Percentiles rank a stretch among this genome's conserved stretches.
phyloP scores from a whole-genome alignment of 2,113 vertebrate genomes.

The Columbina picui region DNA sequence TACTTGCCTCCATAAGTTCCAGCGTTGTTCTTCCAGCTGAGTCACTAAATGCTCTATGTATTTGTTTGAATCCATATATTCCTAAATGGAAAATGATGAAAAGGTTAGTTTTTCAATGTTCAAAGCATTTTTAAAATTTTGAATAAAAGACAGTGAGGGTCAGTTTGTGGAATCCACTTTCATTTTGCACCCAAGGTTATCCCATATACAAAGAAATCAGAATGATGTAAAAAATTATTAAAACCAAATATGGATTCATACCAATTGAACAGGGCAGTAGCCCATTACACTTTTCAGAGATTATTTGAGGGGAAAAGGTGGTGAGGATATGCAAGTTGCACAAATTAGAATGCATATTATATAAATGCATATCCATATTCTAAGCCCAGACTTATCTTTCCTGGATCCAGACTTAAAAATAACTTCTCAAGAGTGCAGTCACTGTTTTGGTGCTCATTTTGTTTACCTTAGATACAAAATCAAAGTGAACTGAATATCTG shows the following conservation, averaged over 20 bases:
- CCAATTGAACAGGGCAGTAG: neutral
- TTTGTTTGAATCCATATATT: conserved; percentile 90
- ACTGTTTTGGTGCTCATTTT: neutral
- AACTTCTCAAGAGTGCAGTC: neutral
- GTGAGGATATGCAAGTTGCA: neutral
- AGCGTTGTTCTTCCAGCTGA: conserved; percentile 87
- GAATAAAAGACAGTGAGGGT: neutral
- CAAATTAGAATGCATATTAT: neutral
- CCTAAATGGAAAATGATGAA: conserved; percentile 70
- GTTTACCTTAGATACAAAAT: conserved; percentile 3
- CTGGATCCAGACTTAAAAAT: neutral
- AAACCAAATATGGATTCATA: neutral
- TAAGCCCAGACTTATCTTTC: neutral
- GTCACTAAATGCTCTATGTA: conserved; percentile 87
- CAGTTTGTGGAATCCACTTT: neutral
- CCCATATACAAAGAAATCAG: neutral
- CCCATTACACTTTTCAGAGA: neutral
- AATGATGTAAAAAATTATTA: neutral
- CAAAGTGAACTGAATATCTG: neutral
- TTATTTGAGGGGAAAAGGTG: neutral
- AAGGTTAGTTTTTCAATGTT: neutral
- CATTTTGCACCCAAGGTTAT: neutral
- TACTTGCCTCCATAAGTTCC: conserved; percentile 86
- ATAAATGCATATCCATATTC: neutral
- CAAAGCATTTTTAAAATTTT: neutral